Evolutionary conservation across 2,888 invertebrate genomes (phyloP).

Genomic region (Trichacis sp.): DNA sequence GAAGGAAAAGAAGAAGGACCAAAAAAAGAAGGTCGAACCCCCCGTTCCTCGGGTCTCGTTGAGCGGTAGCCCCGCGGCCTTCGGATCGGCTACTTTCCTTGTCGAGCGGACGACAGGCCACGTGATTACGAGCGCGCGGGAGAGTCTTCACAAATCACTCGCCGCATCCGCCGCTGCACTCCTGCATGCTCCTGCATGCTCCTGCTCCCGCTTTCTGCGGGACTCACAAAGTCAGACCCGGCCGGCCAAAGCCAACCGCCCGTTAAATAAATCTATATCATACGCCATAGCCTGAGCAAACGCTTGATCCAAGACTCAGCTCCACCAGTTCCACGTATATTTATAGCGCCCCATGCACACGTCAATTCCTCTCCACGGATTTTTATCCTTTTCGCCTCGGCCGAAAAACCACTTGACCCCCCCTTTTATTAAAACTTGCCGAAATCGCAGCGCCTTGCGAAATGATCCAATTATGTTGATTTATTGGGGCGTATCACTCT

Average conservation of each 20-base stretch:
- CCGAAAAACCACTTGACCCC: too few relatives aligned
- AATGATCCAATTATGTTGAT: conserved; percentile 8
- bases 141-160: conserved; percentile 70
- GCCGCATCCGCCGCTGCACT: conserved; percentile 43
- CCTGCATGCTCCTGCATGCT: conserved; percentile 28
- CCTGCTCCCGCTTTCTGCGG: conserved; percentile 14
- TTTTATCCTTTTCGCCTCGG: too few relatives aligned
- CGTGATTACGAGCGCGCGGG: conserved; percentile 66
- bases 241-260: conserved; percentile 38
- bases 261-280: conserved; percentile 60
- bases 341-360: neutral
- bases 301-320: too few relatives aligned
- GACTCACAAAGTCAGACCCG: neutral
- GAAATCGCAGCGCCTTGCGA: too few relatives aligned
- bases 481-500: conserved; percentile 4
- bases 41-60: neutral
- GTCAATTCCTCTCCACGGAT: too few relatives aligned
- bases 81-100: conserved; percentile 41
- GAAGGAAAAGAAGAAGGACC: conserved; percentile 12
- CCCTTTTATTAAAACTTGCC: too few relatives aligned
- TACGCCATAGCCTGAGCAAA: conserved; percentile 44
- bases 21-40: conserved; percentile 19
- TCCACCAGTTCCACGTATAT: too few relatives aligned
- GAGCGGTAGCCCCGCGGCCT: conserved; percentile 35
- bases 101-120: conserved; percentile 60